Evolutionary conservation across 2,113 vertebrate genomes (phyloP).

Genomic region (Brachypteracias leptosomus): DNA sequence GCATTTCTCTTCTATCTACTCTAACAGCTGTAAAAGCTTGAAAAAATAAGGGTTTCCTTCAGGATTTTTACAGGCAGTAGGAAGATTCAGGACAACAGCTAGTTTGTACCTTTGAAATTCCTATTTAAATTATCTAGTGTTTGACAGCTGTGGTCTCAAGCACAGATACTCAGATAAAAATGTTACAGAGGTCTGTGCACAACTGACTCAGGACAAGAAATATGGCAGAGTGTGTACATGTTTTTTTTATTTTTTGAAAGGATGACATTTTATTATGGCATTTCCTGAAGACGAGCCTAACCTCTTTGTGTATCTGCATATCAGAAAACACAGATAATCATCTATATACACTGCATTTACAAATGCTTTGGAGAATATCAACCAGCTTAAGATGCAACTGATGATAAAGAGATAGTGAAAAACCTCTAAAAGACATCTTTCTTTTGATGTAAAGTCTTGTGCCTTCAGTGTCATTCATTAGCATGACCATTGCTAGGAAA

Average conservation of each 20-base stretch:
- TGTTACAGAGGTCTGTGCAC: neutral
- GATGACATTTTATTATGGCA: neutral
- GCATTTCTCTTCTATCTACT: neutral
- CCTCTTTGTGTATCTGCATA: neutral
- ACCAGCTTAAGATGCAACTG: neutral
- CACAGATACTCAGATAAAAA: neutral
- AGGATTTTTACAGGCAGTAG: neutral
- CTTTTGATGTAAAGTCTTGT: neutral
- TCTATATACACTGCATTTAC: neutral
- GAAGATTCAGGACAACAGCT: neutral
- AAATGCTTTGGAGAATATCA: neutral
- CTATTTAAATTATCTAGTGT: neutral
- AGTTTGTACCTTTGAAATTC: neutral
- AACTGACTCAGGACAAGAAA: neutral
- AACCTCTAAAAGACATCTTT: neutral
- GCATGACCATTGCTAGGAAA: neutral
- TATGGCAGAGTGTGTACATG: fast-evolving
- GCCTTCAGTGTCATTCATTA: neutral
- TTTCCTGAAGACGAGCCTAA: neutral
- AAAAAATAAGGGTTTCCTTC: neutral
- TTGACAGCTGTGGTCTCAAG: neutral
- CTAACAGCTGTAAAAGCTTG: neutral
- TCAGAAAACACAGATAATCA: neutral
- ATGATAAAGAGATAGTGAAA: neutral
- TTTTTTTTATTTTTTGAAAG: neutral